Evolutionary conservation across 1,140 invertebrate species (phyloP), one percentile per base, ranked within the genome.

Genomic region (Musca domestica): DNA sequence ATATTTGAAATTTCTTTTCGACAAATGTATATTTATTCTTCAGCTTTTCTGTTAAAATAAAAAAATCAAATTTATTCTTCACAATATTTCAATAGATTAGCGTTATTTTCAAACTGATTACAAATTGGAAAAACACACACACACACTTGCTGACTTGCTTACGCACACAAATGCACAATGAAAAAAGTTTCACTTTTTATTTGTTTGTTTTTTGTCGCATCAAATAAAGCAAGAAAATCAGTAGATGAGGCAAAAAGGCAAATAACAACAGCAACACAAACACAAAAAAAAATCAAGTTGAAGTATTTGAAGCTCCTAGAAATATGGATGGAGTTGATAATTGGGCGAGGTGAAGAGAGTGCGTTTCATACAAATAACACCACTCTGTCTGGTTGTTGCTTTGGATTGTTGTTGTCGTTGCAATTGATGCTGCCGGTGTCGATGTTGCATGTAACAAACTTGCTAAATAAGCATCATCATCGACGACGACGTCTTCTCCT

Each of bases 181-280:
- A 67, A 19, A 54, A 58, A 46, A 48, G 34, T 25, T 61, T 25
- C 54, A 54, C 25, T 66, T 66, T 52, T 46, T 66, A 54, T 56
- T 51, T 66, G 47, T 66, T 56, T 56, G 54, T 56, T 56, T 19
- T 61, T 20, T 66, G 64, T 51, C 56, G 15, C 56, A 61, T 61
- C 34, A 61, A 61, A 51, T 19, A 51, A 20, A 41, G 34, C 34
- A 41, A 41, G 34, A 41, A 41, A 41, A 41, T 41, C 34, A 41
- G 17, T 51, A 22, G 20, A 20, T 19, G 48, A 51, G 15, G 25
- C 48, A 49, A 61, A 61, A 34, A 17, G 15, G n/a, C n/a, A 58
- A 34, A 51, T 17, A 51, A 61, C 34, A 41, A 41, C 34, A 41
- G 12, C 34, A 41, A 30, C 27, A 30, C 27, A 30, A 30, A n/a